phyloP scores from a whole-genome alignment of 2,888 invertebrate species.

The Rhagonycha lutea region DNA sequence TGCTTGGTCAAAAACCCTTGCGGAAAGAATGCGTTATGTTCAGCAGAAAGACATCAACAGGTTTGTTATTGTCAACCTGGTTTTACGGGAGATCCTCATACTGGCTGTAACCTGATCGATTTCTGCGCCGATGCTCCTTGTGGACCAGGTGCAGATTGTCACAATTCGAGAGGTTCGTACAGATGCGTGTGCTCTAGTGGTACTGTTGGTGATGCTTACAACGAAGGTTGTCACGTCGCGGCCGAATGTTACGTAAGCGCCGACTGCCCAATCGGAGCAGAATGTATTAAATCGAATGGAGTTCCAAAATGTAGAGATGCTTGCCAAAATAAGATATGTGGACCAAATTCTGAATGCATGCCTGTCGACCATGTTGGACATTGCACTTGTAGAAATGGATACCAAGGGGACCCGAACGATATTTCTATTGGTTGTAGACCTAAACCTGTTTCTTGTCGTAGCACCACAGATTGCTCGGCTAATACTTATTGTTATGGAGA shows the following conservation, averaged over 20 bases:
- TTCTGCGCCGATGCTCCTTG: conserved; percentile 80
- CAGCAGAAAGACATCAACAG: conserved; percentile 80
- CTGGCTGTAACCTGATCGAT: conserved; percentile 74
- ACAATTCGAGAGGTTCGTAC: conserved; percentile 78
- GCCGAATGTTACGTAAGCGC: conserved; percentile 78
- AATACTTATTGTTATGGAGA: conserved; percentile 83
- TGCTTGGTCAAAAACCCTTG: conserved; percentile 84
- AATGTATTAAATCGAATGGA: conserved; percentile 73
- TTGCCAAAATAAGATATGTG: conserved; percentile 78
- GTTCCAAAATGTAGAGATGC: conserved; percentile 82
- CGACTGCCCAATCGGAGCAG: conserved; percentile 81
- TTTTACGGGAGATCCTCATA: conserved; percentile 77
- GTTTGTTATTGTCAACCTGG: conserved; percentile 87
- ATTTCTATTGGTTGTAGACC: conserved; percentile 74
- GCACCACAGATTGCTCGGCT: conserved; percentile 73
- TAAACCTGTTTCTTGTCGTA: conserved; percentile 71
- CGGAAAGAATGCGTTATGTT: conserved; percentile 83
- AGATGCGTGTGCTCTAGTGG: conserved; percentile 79
- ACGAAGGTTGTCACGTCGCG: conserved; percentile 80
- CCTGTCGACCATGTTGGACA: conserved; percentile 75
- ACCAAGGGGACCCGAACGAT: conserved; percentile 76
- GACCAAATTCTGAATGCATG: conserved; percentile 81
- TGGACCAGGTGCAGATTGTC: conserved; percentile 79
- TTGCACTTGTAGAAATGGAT: conserved; percentile 80
- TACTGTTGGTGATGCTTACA: conserved; percentile 83